Base-by-base conservation (phyloP, 2,888 invertebrate genomes). In the Phrixothrix hirtus region DNA sequence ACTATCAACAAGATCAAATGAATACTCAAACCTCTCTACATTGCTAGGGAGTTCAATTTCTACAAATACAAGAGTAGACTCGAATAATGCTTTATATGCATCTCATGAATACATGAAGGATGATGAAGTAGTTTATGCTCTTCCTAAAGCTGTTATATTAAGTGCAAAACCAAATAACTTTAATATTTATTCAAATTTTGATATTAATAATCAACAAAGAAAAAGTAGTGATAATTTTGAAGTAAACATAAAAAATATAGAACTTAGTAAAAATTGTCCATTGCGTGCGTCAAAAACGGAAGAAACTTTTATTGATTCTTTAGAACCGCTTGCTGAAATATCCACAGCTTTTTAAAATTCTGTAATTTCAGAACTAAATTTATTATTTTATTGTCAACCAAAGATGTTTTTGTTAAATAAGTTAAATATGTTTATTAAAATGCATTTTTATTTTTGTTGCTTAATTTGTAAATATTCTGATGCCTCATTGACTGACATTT, bases 271-370 rank as follows among this genome's bases (percentile, higher is more conserved):
- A 16, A 36, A 37, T 21, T 10, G 7, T n/a, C 1, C 7, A 11
- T 27, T 10, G 1, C 5, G 21, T 21, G 4, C 7, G 7, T 3
- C 21, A 12, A 53, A 54, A 42, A 47, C 59, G 12, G 62, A 60
- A 11, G 65, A 67, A 50, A 54, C 57, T 9, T 72, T 67, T 48
- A 45, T 66, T 2, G 72, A 71, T 62, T 72, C 72, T 1, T 58
- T 72, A 29, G 70, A 72, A 60, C 58, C 64, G 5, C 35, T 52
- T 26, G 38, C 38, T 27, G 61, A 61, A 52, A 26, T 39, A 7
- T 54, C 59, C 7, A 61, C 61, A 14, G 51, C 52, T 27, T 59
- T 61, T 59, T 61, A 55, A 55, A 5, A 21, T 21, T 21, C 7
- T 21, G 4, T 5, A 5, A 21, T 7, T 21, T 21, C 7, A 5